These are phyloP conservation scores for Lomographa bimaculata DNA, from an alignment of 2,888 invertebrate species.

Conservation along the genomic window DNA sequence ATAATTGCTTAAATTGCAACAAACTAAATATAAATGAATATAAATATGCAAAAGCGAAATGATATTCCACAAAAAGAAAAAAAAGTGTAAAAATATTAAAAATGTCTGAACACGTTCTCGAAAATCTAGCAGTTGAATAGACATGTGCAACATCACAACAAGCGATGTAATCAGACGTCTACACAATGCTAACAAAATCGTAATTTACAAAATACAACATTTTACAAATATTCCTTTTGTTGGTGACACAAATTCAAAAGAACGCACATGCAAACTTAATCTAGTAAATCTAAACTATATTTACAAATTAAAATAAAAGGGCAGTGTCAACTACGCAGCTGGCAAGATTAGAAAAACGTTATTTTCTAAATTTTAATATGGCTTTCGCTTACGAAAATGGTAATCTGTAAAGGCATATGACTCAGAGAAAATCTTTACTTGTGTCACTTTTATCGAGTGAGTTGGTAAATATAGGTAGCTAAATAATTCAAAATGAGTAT, in stretches of 20 bases:
- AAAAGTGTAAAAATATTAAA: conserved; percentile 1
- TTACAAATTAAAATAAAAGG: conserved; percentile 69
- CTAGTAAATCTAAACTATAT: conserved; percentile 56
- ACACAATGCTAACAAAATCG: conserved; percentile 53
- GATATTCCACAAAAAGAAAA: conserved; percentile 23
- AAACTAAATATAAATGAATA: conserved; percentile 11
- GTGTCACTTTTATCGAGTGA: conserved; percentile 23
- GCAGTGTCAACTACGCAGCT: conserved; percentile 79
- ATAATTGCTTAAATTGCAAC: conserved; percentile 4
- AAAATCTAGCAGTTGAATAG: conserved; percentile 62
- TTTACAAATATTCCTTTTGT: conserved; percentile 2
- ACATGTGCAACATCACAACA: conserved; percentile 78
- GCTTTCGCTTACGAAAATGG: conserved; percentile 72
- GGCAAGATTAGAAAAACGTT: conserved; percentile 79
- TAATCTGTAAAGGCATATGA: conserved; percentile 39
- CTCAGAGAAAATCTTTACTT: conserved; percentile 23
- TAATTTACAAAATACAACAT: conserved; percentile 11
- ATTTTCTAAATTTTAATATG: conserved; percentile 81
- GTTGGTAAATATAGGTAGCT: conserved; percentile 23
- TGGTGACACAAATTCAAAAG: conserved; percentile 13
- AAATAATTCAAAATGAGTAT: conserved; percentile 18
- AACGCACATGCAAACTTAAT: conserved; percentile 16
- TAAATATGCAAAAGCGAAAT: conserved; percentile 19
- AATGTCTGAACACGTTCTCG: conserved; percentile 24
- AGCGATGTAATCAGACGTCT: conserved; percentile 80